phyloP scores from a whole-genome alignment of 2,888 invertebrate species.

The Frankliniella fusca region DNA sequence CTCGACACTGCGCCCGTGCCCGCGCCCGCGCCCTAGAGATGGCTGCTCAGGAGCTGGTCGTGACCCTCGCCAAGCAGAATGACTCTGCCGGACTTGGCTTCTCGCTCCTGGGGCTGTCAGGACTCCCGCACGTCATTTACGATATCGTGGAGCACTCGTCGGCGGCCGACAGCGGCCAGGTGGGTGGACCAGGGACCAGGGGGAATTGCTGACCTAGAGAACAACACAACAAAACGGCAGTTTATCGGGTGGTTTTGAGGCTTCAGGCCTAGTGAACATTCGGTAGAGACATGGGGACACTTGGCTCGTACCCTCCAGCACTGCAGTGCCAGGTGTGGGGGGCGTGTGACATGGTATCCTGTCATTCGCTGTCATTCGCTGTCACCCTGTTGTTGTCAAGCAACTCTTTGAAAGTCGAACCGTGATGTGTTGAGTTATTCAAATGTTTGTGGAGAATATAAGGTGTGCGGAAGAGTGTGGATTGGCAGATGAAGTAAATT shows the following conservation, averaged over 20 bases:
- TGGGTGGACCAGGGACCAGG: conserved; percentile 49
- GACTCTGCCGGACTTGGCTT: conserved; percentile 70
- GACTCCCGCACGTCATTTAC: conserved; percentile 89
- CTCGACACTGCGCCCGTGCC: neutral
- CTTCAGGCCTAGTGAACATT: conserved; percentile 36
- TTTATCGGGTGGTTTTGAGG: too few species aligned
- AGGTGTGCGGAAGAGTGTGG: too few species aligned
- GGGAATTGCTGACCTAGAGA: too few species aligned
- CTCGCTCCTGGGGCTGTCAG: conserved; percentile 84
- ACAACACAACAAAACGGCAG: too few species aligned
- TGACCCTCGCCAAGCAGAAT: conserved; percentile 80
- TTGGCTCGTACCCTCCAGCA: conserved; percentile 38
- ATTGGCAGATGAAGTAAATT: too few species aligned
- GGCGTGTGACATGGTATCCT: too few species aligned
- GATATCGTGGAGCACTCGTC: conserved; percentile 90
- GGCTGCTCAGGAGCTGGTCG: conserved; percentile 87
- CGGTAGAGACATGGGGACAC: conserved; percentile 42
- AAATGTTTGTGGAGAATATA: too few species aligned
- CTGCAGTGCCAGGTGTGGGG: neutral
- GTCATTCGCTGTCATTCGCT: too few species aligned
- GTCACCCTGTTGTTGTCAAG: too few species aligned
- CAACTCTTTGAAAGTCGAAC: too few species aligned
- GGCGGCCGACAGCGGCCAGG: conserved; percentile 85
- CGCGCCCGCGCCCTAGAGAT: conserved; percentile 49
- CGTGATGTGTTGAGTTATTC: too few species aligned